Conservation (phyloP, 37 sponge, comb jelly and placozoan genomes). For the Bolinopsis microptera region DNA sequence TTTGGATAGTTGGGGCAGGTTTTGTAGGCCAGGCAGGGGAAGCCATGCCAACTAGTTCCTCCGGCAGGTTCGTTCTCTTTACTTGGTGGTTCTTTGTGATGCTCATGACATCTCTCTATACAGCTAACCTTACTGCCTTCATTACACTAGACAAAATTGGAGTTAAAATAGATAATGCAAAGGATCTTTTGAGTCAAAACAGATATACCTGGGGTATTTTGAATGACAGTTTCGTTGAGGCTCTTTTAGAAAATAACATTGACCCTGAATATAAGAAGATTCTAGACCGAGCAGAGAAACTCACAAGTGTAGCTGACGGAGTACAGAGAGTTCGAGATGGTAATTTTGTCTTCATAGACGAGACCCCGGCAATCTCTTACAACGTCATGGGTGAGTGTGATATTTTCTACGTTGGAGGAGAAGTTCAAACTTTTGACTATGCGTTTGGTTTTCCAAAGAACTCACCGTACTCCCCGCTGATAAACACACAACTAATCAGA, state of each 20-base stretch:
- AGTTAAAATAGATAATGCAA: not conserved
- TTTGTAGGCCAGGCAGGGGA: constrained; percentile 23
- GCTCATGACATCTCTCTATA: constrained; percentile 35
- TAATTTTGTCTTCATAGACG: constrained; percentile 2
- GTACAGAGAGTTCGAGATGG: not conserved
- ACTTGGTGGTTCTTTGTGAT: constrained; percentile 61
- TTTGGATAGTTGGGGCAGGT: not conserved
- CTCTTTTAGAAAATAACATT: constrained; percentile 5
- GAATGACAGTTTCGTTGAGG: constrained; percentile 16
- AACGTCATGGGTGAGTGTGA: constrained; percentile 17
- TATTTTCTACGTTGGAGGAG: constrained; percentile 46
- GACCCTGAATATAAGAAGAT: constrained; percentile 9
- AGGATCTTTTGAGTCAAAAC: not conserved
- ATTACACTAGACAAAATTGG: constrained; percentile 27
- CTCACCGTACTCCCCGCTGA: not conserved
- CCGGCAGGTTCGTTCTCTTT: constrained; percentile 18
- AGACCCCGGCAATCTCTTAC: constrained; percentile 21
- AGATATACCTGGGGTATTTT: constrained; percentile 1
- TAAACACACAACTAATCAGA: constrained; percentile 1
- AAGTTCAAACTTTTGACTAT: constrained; percentile 42
- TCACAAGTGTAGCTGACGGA: not conserved
- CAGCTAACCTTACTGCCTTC: constrained; percentile 59
- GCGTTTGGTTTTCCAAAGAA: constrained; percentile 38
- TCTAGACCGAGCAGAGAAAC: not conserved
- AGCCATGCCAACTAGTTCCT: not conserved